phyloP scores from a whole-genome alignment of 2,113 vertebrate species.

The Acrocephalus arundinaceus region DNA sequence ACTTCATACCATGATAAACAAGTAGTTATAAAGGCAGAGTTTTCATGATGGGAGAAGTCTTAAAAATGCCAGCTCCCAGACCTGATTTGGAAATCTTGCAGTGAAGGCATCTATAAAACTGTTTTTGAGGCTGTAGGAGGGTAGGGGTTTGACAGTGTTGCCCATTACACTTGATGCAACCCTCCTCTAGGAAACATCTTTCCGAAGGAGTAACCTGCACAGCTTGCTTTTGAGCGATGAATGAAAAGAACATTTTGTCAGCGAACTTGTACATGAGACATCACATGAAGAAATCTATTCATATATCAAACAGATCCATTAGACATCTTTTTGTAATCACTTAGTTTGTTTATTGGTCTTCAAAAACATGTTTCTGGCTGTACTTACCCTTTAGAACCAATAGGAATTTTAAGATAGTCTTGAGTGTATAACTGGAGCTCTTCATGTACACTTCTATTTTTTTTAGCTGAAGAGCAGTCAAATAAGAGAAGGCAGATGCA shows the following conservation, averaged over 20 bases:
- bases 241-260: neutral
- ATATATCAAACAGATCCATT: neutral
- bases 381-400: neutral
- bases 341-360: neutral
- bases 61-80: neutral
- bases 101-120: neutral
- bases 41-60: neutral
- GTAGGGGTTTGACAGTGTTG: neutral
- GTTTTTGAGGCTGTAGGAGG: neutral
- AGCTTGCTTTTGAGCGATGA: neutral
- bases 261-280: neutral
- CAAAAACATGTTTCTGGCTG: neutral
- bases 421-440: neutral
- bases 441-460: neutral
- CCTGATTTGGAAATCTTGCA: neutral
- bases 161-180: neutral
- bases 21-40: neutral
- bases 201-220: neutral
- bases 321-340: neutral
- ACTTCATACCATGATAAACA: neutral
- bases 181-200: neutral
- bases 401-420: neutral
- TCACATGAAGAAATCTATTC: neutral
- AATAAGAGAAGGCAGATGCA: slow-evolving; percentile 85
- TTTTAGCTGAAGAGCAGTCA: slow-evolving; percentile 89